Evolutionary conservation across 2,113 vertebrate genomes (phyloP).

Genomic region (Psephotus haematonotus): DNA sequence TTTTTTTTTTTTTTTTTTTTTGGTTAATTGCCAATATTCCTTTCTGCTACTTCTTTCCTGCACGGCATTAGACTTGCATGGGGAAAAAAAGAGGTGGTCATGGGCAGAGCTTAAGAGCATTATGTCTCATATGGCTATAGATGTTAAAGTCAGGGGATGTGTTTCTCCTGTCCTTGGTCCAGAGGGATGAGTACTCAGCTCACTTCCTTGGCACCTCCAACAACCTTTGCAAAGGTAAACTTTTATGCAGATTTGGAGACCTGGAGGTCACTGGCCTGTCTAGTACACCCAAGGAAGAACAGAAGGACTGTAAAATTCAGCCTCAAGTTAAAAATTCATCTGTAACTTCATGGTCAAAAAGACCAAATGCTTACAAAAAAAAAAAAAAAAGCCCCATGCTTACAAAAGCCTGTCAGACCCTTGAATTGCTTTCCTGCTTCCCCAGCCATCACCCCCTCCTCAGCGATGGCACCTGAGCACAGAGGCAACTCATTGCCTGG

Average conservation of each 20-base stretch:
- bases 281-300: neutral
- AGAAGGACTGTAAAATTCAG: neutral
- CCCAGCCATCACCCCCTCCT: neutral
- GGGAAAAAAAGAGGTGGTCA: neutral
- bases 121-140: neutral
- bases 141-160: neutral
- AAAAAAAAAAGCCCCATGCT: neutral
- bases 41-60: neutral
- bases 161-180: neutral
- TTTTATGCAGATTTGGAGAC: neutral
- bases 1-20: neutral
- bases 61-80: neutral
- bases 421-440: neutral
- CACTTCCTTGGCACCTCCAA: neutral
- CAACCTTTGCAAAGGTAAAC: neutral
- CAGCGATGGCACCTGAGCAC: neutral
- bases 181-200: neutral
- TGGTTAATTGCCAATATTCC: neutral
- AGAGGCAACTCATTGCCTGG: neutral
- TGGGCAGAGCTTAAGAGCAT: neutral
- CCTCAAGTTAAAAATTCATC: neutral
- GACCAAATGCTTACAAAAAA: accelerated
- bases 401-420: neutral
- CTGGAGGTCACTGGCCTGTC: neutral
- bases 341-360: neutral